A percentile compares a stretch with the other conserved stretches of the same genome.
Evolutionary conservation across 1,140 invertebrate species (phyloP).

Genomic region (Penaeus chinensis): DNA sequence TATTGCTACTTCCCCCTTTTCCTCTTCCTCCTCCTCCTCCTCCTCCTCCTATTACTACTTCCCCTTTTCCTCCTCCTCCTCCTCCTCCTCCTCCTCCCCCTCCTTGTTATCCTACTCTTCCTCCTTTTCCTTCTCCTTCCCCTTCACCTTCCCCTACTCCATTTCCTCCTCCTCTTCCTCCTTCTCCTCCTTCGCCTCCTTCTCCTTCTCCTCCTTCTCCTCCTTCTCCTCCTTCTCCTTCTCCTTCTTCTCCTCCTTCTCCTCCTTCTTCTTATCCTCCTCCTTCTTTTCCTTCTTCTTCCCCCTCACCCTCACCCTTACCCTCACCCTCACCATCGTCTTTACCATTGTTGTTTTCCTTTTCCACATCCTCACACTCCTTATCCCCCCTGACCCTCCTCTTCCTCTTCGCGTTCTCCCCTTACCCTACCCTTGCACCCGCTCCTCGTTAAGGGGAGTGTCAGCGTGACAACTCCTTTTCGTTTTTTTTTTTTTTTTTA

Average conservation of each 20-base stretch:
- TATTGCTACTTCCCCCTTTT: background rate
- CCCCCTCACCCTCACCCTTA: background rate
- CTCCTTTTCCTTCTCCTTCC: background rate
- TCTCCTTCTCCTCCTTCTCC: background rate
- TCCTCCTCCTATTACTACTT: background rate
- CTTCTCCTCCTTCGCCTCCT: too few relatives aligned
- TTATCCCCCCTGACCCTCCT: too few relatives aligned
- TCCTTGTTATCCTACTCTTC: background rate
- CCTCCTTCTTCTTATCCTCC: background rate
- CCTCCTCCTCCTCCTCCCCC: background rate
- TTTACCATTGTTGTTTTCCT: too few relatives aligned
- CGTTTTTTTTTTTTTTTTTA: too few relatives aligned
- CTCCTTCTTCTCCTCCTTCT: slow-evolving; percentile 43
- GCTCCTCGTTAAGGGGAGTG: too few relatives aligned
- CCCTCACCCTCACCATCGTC: too few relatives aligned
- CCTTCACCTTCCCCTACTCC: background rate
- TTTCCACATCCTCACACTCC: too few relatives aligned
- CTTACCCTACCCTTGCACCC: too few relatives aligned
- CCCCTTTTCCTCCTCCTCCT: background rate
- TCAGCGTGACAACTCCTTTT: too few relatives aligned
- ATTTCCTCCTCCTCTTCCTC: background rate
- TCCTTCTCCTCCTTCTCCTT: background rate
- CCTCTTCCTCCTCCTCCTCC: background rate
- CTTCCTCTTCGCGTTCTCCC: too few relatives aligned
- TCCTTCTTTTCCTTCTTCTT: background rate